Base-by-base conservation (phyloP, 2,113 vertebrate genomes). In the Misgurnus mizolepis region DNA sequence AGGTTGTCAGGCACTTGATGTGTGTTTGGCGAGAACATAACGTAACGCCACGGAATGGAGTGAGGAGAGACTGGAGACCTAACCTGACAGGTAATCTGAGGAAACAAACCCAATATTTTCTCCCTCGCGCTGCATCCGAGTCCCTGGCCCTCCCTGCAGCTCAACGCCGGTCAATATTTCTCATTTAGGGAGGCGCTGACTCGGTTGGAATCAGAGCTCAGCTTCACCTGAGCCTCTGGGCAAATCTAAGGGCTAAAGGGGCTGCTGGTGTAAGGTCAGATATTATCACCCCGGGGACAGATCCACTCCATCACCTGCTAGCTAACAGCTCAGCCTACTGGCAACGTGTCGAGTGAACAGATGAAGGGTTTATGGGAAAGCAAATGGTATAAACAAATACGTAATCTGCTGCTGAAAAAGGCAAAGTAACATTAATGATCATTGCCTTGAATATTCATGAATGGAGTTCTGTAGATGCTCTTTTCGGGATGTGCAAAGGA, bases 21-120 rank as follows among this genome's bases (percentile, higher is more conserved):
- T 80, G 66, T 84, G 82, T 80, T 82, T 18, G 55, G 56, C 53
- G 60, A 11, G 76, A 84, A 84, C 85, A 84, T 86, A 86, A 82
- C 81, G 75, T 73, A 81, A 82, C 55, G 55, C 75, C 34, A 66
- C 79, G 47, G 49, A 70, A 81, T 65, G 65, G 47, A 71, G 75
- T 64, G 76, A 67, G 43, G 18, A 78, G 58, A 83, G 78, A 67
- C 85, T 34, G 62, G 58, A 70, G 76, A 81, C 81, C 74, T 82
- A 83, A 83, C 81, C 78, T 86, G 83, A 79, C 81, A 81, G 79
- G 80, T 84, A 84, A 86, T 82, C 74, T 82, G 55, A 72, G 67
- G 81, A 84, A 86, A 77, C 79, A 83, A 83, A 83, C 81, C 78
- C 81, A 81, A 81, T 85, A 83, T 81, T 83, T 77, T 80, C 69